Evolutionary conservation across 2,113 vertebrate species (phyloP).

Genomic region (Gymnocephalus cernua): DNA sequence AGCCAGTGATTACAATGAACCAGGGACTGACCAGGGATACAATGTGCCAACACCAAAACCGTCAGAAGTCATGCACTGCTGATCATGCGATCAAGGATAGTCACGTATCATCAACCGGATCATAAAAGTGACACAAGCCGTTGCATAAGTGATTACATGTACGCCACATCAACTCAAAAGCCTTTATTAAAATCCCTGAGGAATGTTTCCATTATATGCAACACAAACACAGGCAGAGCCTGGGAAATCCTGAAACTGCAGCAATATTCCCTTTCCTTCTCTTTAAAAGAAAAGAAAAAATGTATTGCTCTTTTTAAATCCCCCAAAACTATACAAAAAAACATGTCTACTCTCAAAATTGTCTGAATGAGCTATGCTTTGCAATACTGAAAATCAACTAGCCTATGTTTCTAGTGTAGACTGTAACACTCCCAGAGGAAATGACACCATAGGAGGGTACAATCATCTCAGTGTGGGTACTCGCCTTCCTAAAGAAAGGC

Average conservation of each 20-base stretch:
- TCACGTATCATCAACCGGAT: background rate
- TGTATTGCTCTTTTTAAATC: background rate
- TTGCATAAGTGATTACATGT: constrained; percentile 4
- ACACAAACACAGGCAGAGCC: constrained; percentile 1
- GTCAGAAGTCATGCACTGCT: background rate
- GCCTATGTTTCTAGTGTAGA: constrained; percentile 4
- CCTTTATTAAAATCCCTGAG: background rate
- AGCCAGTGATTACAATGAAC: constrained; percentile 58
- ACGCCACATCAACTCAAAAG: background rate
- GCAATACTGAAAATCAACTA: constrained; percentile 2
- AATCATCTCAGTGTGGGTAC: constrained; percentile 11
- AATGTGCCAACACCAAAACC: background rate
- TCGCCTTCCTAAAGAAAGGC: constrained; percentile 4
- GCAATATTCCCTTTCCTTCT: constrained; percentile 8
- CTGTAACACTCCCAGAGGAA: background rate
- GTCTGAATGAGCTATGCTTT: background rate
- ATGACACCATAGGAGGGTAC: background rate
- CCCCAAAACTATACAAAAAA: background rate
- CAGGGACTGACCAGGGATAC: constrained; percentile 22
- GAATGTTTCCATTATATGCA: background rate
- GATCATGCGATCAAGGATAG: background rate
- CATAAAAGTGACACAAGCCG: background rate
- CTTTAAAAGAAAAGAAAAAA: constrained; percentile 1
- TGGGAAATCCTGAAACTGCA: background rate
- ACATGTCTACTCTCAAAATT: background rate